Evolutionary conservation across 2,113 vertebrate genomes (phyloP).

Genomic region (Centropus bengalensis): DNA sequence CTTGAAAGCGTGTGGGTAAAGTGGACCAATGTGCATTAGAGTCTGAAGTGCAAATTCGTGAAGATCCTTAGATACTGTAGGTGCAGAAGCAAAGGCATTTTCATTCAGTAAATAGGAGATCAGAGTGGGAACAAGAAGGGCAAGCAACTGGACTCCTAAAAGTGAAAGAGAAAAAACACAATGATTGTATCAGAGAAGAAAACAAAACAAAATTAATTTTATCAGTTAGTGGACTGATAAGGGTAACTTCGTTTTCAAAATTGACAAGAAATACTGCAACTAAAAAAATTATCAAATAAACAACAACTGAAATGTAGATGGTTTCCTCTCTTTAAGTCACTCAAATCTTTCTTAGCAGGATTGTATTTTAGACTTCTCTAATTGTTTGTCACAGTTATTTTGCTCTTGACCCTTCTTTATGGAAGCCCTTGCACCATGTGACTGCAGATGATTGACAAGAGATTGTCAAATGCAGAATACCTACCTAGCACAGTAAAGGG

Average conservation of each 20-base stretch:
- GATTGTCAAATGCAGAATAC: neutral
- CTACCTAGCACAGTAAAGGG: neutral
- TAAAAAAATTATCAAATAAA: neutral
- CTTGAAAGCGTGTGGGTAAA: slow-evolving; percentile 96
- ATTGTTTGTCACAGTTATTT: neutral
- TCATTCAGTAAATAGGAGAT: slow-evolving; percentile 96
- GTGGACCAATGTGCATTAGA: slow-evolving; percentile 95
- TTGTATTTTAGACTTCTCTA: neutral
- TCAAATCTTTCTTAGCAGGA: neutral
- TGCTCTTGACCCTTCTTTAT: neutral
- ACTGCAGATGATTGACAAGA: neutral
- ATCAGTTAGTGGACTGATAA: neutral
- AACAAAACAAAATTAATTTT: neutral
- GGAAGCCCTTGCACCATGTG: neutral
- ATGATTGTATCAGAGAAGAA: neutral
- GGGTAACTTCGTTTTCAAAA: neutral
- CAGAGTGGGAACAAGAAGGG: slow-evolving; percentile 93
- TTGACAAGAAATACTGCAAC: neutral
- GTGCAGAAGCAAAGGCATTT: slow-evolving; percentile 87
- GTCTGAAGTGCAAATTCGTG: slow-evolving; percentile 97
- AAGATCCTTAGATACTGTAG: slow-evolving; percentile 85
- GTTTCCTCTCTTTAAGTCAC: neutral
- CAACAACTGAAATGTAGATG: neutral
- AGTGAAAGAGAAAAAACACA: neutral
- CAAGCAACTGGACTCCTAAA: slow-evolving; percentile 92